Conservation (phyloP, 2,888 invertebrate genomes). For the Aplocera efformata region DNA sequence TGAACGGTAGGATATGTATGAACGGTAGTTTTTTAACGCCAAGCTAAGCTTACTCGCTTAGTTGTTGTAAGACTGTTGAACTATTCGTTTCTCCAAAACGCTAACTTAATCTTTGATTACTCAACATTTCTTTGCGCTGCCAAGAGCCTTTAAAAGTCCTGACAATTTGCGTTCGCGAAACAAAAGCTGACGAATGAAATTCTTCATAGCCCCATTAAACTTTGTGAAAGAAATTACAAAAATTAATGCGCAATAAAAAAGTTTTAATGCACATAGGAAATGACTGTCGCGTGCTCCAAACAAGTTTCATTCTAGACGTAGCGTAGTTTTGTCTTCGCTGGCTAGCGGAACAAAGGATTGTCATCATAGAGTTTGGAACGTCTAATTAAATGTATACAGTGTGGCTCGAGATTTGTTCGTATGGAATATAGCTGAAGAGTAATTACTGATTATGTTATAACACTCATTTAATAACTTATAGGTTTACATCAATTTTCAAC, state of each 20-base stretch:
- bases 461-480: no score
- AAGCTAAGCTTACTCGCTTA: no score
- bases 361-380: conserved; percentile 13
- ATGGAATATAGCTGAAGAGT: no score
- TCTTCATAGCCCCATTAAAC: conserved; percentile 20
- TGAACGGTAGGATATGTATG: no score
- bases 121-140: conserved; percentile 6
- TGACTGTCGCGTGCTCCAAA: conserved; percentile 31
- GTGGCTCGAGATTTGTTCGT: conserved; percentile 20
- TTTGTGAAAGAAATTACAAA: conserved; percentile 21
- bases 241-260: conserved; percentile 33
- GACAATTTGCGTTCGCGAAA: conserved; percentile 12
- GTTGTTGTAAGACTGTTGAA: no score
- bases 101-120: conserved; percentile 14
- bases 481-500: no score
- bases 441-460: no score
- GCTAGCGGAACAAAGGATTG: conserved; percentile 22
- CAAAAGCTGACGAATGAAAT: conserved; percentile 21
- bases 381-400: conserved; percentile 27
- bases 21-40: no score
- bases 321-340: conserved; percentile 27
- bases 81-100: background rate
- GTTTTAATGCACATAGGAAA: conserved; percentile 40
- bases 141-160: conserved; percentile 16
- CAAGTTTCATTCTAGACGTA: conserved; percentile 27